Evolutionary conservation across 2,888 invertebrate species (phyloP), one percentile per base, ranked within the genome.

Genomic region (Falcaria lacertinaria): DNA sequence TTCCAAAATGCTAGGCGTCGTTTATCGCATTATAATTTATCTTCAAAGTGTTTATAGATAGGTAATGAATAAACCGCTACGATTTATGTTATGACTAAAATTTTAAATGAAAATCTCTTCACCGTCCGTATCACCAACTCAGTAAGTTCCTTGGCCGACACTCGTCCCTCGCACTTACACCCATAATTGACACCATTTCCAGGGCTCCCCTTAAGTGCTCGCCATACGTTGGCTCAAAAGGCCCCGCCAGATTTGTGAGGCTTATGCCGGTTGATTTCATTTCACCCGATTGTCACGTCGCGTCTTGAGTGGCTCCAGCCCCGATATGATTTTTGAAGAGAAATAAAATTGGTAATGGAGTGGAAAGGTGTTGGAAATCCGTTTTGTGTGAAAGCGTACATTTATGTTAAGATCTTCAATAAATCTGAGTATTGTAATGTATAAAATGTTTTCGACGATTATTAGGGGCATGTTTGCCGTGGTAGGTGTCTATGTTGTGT

Each of bases 171-270:
- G 74, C 87, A 84, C 87, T 87, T 83, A 72, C 81, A 64, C 63
- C 80, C 81, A 81, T 89, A 89, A 89, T 89, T 89, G 89, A 82
- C 87, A 84, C 80, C 87, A 81, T 87, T 88, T 75, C 67, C 69
- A 66, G 61, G 67, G 68, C 72, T 57, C 79, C 76, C 81, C 80
- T 79, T 81, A 85, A 86, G 84, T 85, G 86, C 88, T 80, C 70
- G 64, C 67, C 75, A 69, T 67, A 64, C 62, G 69, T 66, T 68
- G 63, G 56, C 74, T 81, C 76, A 76, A 81, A 83, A 78, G 80
- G 70, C 70, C 63, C 65, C 67, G 67, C 64, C 64, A 82, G 84
- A 85, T 85, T 85, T 84, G 81, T 73, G 87, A 74, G 80, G 85
- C 86, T 88, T 88, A 88, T 77, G 87, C 71, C 54, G 76, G 71